These are phyloP conservation scores for Tortrix viridana DNA, from an alignment of 2,888 invertebrate genomes.

Conservation along the genomic window DNA sequence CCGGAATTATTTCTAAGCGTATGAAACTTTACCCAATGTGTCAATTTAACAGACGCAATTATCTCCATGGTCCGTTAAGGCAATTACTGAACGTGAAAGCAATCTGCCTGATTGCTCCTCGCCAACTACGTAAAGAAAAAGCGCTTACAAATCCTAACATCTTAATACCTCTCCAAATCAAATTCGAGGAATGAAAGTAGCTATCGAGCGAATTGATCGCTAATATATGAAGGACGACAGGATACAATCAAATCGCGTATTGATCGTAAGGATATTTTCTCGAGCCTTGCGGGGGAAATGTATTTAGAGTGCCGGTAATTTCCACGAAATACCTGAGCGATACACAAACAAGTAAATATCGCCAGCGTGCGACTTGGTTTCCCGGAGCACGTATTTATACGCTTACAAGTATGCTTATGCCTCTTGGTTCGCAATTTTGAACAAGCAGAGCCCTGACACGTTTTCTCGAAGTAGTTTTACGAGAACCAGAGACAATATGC, in stretches of 20 bases:
- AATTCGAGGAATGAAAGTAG: constrained; percentile 22
- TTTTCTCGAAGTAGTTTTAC: constrained; percentile 2
- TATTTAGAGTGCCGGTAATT: constrained; percentile 20
- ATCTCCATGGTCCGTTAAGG: constrained; percentile 24
- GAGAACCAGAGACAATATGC: constrained; percentile 18
- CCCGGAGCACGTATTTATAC: not conserved
- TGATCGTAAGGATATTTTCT: constrained; percentile 26
- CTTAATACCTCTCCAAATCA: constrained; percentile 1
- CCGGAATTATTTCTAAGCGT: not conserved
- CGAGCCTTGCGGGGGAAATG: constrained; percentile 10
- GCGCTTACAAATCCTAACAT: not conserved
- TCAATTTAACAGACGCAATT: constrained; percentile 26
- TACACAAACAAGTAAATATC: not conserved
- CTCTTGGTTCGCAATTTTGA: constrained; percentile 11
- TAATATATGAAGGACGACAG: constrained; percentile 25
- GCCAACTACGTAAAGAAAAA: constrained; percentile 16
- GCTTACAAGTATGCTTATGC: not conserved
- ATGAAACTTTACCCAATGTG: constrained; percentile 6
- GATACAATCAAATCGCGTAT: constrained; percentile 32
- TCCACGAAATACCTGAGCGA: not conserved
- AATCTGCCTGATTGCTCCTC: constrained; percentile 24
- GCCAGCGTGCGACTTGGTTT: not conserved
- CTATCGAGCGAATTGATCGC: constrained; percentile 15
- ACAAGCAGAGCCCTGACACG: not conserved
- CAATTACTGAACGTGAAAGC: constrained; percentile 26